Base-by-base conservation (phyloP, 2,888 invertebrate species). In the Oasisia sp. region DNA sequence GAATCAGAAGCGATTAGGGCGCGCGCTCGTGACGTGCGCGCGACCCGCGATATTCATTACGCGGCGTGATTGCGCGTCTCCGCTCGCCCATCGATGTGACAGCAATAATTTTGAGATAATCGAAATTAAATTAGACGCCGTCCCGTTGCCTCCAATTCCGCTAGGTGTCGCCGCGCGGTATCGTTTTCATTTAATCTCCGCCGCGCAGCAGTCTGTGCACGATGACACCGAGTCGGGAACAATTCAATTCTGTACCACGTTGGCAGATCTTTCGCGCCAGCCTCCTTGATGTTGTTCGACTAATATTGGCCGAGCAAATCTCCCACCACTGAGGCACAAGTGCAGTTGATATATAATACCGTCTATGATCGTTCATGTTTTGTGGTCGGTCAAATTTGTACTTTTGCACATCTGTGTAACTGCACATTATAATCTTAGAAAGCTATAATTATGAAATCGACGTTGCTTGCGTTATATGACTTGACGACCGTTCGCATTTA, bases 1-100 rank as follows among this genome's bases (percentile, higher is more conserved):
- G 74, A 74, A 74, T 74, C 74, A 74, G 74, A 74, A 74, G 27
- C 74, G 74, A 74, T 74, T 74, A 74, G 74, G 27, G 74, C 74
- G 74, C 74, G 74, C 74, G 74, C 19, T n/a, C 27, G 74, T 74
- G 74, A 74, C 74, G 74, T n/a, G 74, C 50, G n/a, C 74, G 74
- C 74, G 74, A 74, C 74, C 74, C 74, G 74, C 74, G 74, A 74
- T 74, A 74, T 74, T 74, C 74, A 74, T 74, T 74, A 74, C 74
- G 74, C 74, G 74, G 27, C 74, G 74, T 74, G 74, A 74, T 74
- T 74, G 74, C 74, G 74, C 74, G 3, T 74, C 74, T 19, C 74
- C 74, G 19, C 27, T 19, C 74, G 27, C 74, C 74, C 74, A 74
- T 74, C 74, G 74, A 74, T 74, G 74, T 14, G 74, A 74, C 74